Percentiles rank a stretch among this genome's conserved stretches.
These are phyloP conservation scores for Stegodyphus mimosarum DNA, from an alignment of 1,140 invertebrate species.

Conservation along the genomic window DNA sequence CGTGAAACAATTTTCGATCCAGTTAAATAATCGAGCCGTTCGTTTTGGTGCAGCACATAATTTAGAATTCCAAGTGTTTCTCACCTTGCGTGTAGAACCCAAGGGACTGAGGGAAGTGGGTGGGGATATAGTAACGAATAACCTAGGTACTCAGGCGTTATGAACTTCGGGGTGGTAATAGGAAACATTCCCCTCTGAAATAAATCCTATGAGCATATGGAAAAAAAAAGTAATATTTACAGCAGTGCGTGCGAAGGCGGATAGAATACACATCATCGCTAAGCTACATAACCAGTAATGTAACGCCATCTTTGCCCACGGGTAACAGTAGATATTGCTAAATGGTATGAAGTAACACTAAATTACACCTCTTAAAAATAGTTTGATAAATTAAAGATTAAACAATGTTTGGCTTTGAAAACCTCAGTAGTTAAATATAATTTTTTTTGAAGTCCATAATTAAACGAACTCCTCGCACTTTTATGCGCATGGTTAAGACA, in stretches of 20 bases:
- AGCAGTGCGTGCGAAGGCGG: not conserved
- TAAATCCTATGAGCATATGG: slow-evolving; percentile 2
- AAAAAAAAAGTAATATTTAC: slow-evolving; percentile 40
- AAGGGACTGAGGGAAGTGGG: not conserved
- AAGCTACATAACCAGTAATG: not conserved
- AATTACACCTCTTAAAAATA: not conserved
- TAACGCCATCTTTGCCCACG: slow-evolving; percentile 6
- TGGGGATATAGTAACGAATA: not conserved
- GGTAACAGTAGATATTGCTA: not conserved
- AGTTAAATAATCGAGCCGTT: slow-evolving; percentile 47
- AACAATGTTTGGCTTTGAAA: not conserved
- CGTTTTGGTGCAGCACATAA: slow-evolving; percentile 24
- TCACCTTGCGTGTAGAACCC: slow-evolving; percentile 5
- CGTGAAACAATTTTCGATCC: slow-evolving; percentile 59
- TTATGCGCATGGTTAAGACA: too few species aligned
- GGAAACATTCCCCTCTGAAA: slow-evolving; percentile 8
- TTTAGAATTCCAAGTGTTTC: slow-evolving; percentile 25
- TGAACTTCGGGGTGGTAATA: slow-evolving; percentile 23
- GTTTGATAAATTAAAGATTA: not conserved
- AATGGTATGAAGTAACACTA: not conserved
- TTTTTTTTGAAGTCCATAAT: not conserved
- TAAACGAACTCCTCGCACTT: too few species aligned
- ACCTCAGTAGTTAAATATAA: not conserved
- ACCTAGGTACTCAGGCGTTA: not conserved
- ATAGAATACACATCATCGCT: not conserved